Conservation (phyloP, 1,140 invertebrate species). For the Idris sp. region DNA sequence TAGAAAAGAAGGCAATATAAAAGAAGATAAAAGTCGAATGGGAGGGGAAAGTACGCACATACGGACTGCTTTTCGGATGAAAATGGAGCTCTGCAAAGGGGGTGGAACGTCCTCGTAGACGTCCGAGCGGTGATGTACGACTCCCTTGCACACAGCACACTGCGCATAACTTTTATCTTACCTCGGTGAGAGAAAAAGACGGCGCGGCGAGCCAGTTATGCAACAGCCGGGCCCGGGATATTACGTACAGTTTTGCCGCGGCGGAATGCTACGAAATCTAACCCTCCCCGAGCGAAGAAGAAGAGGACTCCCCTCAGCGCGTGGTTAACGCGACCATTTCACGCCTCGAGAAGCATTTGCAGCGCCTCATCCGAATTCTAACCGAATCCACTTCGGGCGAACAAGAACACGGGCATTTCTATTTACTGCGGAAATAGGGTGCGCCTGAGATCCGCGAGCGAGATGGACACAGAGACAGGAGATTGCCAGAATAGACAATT, state of each 20-base stretch:
- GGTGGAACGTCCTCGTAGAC: constrained; percentile 75
- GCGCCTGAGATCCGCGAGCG: constrained; percentile 31
- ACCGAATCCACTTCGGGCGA: constrained; percentile 69
- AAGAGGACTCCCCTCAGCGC: constrained; percentile 62
- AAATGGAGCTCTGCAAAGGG: constrained; percentile 55
- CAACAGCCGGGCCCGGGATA: constrained; percentile 59
- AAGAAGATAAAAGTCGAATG: constrained; percentile 44
- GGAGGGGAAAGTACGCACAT: constrained; percentile 41
- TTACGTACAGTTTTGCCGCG: constrained; percentile 52
- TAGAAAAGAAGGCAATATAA: not conserved
- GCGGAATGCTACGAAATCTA: constrained; percentile 40
- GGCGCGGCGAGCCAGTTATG: constrained; percentile 49
- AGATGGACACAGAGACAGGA: constrained; percentile 42
- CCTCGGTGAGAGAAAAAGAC: constrained; percentile 65
- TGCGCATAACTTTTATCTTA: constrained; percentile 78
- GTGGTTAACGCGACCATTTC: constrained; percentile 77
- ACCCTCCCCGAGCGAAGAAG: too few relatives aligned
- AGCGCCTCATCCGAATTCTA: constrained; percentile 73
- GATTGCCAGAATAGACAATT: constrained; percentile 48
- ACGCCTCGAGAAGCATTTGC: constrained; percentile 75
- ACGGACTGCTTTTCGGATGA: constrained; percentile 63
- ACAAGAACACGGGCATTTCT: constrained; percentile 69
- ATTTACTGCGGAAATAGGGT: constrained; percentile 67
- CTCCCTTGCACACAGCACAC: constrained; percentile 77
- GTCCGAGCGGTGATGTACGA: constrained; percentile 76